Evolutionary conservation across 2,113 vertebrate genomes (phyloP).

Genomic region (Arvicanthis niloticus): DNA sequence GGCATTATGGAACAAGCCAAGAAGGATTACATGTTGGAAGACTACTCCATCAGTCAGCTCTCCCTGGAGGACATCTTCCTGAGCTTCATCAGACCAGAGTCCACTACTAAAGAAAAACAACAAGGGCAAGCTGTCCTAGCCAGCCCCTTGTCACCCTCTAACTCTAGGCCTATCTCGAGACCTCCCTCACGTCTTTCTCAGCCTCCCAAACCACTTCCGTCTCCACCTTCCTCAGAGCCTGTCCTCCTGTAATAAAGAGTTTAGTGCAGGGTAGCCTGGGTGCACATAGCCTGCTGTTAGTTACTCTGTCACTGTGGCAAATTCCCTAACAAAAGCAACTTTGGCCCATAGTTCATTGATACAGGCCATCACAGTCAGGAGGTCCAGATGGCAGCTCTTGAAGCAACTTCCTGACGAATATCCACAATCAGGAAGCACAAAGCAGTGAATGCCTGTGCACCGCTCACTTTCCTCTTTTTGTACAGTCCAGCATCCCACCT

Average conservation of each 20-base stretch:
- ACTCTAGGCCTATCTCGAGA: not conserved
- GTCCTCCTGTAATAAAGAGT: slow-evolving; percentile 24
- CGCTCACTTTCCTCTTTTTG: not conserved
- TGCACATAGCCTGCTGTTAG: not conserved
- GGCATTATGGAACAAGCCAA: slow-evolving; percentile 57
- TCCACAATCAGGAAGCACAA: no score
- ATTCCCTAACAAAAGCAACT: not conserved
- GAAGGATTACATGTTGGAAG: not conserved
- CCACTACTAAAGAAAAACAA: not conserved
- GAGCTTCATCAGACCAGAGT: not conserved
- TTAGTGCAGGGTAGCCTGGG: not conserved
- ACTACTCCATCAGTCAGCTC: slow-evolving; percentile 58
- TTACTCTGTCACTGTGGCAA: not conserved
- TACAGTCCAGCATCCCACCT: not conserved
- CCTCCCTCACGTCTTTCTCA: not conserved
- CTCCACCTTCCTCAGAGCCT: not conserved
- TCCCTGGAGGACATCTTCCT: slow-evolving; percentile 74
- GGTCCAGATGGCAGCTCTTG: no score
- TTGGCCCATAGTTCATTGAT: not conserved
- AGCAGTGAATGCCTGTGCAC: no score
- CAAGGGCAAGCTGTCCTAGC: not conserved
- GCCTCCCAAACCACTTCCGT: not conserved
- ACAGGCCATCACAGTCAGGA: no score
- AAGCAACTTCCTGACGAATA: not conserved
- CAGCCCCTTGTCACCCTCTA: not conserved